These are phyloP conservation scores for Melanotaenia nigrans DNA, from an alignment of 2,797 vertebrate genomes.

Conservation along the genomic window DNA sequence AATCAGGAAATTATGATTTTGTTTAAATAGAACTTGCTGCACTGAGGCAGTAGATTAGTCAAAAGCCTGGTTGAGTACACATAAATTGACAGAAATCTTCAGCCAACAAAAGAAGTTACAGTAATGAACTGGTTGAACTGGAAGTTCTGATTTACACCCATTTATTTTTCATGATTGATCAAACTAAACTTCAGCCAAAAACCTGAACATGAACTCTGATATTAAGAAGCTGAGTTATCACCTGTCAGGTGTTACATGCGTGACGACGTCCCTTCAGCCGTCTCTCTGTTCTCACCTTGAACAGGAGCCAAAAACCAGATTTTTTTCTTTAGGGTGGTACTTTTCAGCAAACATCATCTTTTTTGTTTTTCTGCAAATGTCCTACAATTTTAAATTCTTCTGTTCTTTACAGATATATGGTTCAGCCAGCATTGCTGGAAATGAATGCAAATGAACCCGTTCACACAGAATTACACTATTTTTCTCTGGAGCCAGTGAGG, in stretches of 20 bases:
- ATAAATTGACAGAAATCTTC: neutral
- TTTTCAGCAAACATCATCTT: no score
- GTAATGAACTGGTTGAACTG: conserved; percentile 35
- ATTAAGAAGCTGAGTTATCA: neutral
- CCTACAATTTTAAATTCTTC: no score
- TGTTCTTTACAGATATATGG: no score
- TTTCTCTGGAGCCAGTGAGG: no score
- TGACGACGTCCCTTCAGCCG: no score
- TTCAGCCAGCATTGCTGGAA: no score
- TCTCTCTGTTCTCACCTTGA: no score
- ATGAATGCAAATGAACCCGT: no score
- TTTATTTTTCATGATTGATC: conserved; percentile 25
- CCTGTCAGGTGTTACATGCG: neutral
- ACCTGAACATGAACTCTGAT: neutral
- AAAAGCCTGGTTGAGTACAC: conserved; percentile 15
- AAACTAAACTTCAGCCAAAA: conserved; percentile 28
- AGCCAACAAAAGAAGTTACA: conserved; percentile 27
- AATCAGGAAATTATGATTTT: neutral
- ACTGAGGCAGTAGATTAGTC: conserved; percentile 4
- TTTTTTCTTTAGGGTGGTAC: no score
- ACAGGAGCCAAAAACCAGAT: no score
- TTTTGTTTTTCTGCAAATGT: no score
- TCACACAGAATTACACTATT: no score
- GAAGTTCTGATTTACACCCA: neutral
- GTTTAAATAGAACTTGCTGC: neutral